phyloP scores from a whole-genome alignment of 37 sponge, comb jelly and placozoan species.

The Sycon ciliatum region DNA sequence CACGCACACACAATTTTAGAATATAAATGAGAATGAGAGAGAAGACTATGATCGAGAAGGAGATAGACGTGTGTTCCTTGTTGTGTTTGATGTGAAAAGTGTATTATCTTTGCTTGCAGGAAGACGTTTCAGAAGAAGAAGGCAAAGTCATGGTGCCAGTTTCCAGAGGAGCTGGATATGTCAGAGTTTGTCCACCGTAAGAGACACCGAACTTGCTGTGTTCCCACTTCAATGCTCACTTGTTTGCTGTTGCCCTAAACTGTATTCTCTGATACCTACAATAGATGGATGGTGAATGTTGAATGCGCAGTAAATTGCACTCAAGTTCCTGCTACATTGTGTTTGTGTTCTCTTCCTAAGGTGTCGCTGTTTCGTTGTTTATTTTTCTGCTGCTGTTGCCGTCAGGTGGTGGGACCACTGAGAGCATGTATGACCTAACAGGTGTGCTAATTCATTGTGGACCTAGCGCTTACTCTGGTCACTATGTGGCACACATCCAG shows the following conservation, averaged over 20 bases:
- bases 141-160: neutral
- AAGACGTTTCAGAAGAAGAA: conserved; percentile 13
- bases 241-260: neutral
- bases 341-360: neutral
- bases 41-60: no score
- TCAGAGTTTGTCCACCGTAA: neutral
- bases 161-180: conserved; percentile 26
- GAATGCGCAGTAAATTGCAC: no score
- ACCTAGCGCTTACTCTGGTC: conserved; percentile 39
- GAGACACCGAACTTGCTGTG: neutral
- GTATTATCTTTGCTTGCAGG: neutral
- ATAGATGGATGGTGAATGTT: no score
- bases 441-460: conserved; percentile 37
- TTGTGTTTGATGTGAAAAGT: neutral
- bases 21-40: no score
- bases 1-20: conserved; percentile 13
- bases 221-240: neutral
- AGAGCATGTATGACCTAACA: conserved; percentile 21
- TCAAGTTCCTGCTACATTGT: neutral
- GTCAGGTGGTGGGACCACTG: neutral
- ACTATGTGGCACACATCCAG: conserved; percentile 42
- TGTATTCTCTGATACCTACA: neutral
- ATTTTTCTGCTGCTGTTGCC: neutral
- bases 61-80: neutral
- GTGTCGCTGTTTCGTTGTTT: neutral